Percentiles rank a stretch among this genome's conserved stretches.
Evolutionary conservation across 2,113 vertebrate species (phyloP).

Genomic region (Urocitellus parryii): DNA sequence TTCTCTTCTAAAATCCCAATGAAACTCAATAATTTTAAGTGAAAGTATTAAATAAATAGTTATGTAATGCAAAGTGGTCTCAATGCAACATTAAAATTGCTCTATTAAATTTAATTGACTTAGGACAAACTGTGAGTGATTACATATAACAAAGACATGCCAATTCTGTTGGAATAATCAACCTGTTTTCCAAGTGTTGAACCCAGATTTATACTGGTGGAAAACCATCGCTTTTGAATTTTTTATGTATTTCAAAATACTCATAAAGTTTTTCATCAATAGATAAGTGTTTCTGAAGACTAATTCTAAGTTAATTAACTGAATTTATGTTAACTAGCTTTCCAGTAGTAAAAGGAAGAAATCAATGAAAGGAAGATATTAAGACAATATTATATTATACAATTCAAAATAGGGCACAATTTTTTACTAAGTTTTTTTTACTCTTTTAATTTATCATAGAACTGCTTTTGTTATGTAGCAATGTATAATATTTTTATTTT

Average conservation of each 20-base stretch:
- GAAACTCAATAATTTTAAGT: background rate
- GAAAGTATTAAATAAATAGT: background rate
- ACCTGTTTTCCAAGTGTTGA: background rate
- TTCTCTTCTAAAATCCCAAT: slow-evolving; percentile 18
- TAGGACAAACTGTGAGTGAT: background rate
- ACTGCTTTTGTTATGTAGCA: background rate
- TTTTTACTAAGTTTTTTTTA: background rate
- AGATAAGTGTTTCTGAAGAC: background rate
- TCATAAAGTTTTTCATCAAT: background rate
- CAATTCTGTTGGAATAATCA: background rate
- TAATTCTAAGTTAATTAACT: background rate
- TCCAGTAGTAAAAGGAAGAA: background rate
- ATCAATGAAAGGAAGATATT: background rate
- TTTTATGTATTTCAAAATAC: background rate
- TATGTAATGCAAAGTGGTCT: background rate
- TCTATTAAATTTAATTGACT: slow-evolving; percentile 11
- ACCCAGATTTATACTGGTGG: background rate
- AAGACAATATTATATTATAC: background rate
- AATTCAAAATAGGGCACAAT: background rate
- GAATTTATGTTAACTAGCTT: slow-evolving; percentile 10
- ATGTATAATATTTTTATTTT: background rate
- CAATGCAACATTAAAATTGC: background rate
- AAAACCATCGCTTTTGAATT: background rate
- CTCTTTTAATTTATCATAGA: background rate
- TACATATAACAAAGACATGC: background rate